Percentiles rank a stretch among this genome's conserved stretches.
Evolutionary conservation across 1,140 invertebrate genomes (phyloP).

Genomic region (Metopolophium dirhodum): DNA sequence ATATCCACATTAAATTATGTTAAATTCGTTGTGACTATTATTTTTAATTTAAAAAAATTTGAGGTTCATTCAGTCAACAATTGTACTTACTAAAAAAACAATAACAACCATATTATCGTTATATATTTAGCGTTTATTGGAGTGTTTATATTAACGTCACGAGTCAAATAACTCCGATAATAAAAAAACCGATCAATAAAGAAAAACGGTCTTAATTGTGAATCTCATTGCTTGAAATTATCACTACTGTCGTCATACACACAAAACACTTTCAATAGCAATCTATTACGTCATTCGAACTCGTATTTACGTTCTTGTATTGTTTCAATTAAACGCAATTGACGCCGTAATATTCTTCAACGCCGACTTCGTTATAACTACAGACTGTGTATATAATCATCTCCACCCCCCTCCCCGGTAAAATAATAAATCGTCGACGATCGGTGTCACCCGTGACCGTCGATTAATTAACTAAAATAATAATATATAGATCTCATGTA

Average conservation of each 20-base stretch:
- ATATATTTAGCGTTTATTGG: background rate
- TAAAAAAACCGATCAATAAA: background rate
- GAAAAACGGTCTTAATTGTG: background rate
- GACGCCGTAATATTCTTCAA: background rate
- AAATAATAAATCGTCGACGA: slow-evolving; percentile 15
- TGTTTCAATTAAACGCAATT: slow-evolving; percentile 54
- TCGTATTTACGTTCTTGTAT: slow-evolving; percentile 4
- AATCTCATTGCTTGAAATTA: background rate
- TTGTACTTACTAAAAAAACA: background rate
- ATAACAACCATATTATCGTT: background rate
- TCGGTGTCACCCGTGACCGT: background rate
- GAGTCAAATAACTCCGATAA: background rate
- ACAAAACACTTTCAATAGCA: background rate
- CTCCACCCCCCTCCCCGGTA: background rate
- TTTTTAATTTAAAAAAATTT: background rate
- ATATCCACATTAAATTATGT: too few relatives aligned
- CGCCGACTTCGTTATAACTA: background rate
- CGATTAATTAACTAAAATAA: background rate
- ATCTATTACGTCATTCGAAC: slow-evolving; percentile 16
- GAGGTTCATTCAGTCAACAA: background rate
- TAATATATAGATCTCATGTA: background rate
- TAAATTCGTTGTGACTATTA: background rate
- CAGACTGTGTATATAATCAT: background rate
- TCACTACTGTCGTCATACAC: background rate
- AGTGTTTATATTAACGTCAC: slow-evolving; percentile 5